Conservation (phyloP, 2,888 invertebrate species). For the Acanthacorydalis orientalis region DNA sequence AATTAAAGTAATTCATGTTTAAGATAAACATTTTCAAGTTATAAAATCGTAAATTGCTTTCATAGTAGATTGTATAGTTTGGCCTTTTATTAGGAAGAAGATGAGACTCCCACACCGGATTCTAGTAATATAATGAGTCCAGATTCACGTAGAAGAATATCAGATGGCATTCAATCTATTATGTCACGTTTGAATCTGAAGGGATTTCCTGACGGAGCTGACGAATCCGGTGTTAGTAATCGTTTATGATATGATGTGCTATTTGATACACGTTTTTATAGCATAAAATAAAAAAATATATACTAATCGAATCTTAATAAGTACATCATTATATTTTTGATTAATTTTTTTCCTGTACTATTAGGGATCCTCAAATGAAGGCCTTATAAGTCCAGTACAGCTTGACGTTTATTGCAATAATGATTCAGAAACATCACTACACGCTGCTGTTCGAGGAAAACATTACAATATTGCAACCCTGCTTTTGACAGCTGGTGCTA, state of each 20-base stretch:
- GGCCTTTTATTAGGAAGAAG: constrained; percentile 1
- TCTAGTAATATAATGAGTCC: constrained; percentile 27
- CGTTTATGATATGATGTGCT: neutral
- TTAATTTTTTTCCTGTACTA: neutral
- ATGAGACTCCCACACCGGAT: constrained; percentile 5
- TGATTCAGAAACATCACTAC: constrained; percentile 65
- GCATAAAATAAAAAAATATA: neutral
- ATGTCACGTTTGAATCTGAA: constrained; percentile 65
- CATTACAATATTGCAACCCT: constrained; percentile 53
- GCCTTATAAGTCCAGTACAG: constrained; percentile 48
- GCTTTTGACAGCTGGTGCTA: constrained; percentile 62
- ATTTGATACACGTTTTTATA: neutral
- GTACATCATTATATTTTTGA: neutral
- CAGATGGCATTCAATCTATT: constrained; percentile 75
- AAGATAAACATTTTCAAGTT: neutral
- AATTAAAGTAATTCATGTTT: constrained; percentile 17
- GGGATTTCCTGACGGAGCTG: constrained; percentile 23
- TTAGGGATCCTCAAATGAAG: constrained; percentile 20
- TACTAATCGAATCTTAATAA: neutral
- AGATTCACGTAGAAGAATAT: constrained; percentile 50
- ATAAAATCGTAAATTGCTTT: neutral
- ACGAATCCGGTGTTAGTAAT: neutral
- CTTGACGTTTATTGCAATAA: constrained; percentile 60
- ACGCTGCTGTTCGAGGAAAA: constrained; percentile 61
- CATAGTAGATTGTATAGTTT: neutral